These are phyloP conservation scores for Hyla sarda DNA, from an alignment of 2,113 vertebrate genomes.

Conservation along the genomic window DNA sequence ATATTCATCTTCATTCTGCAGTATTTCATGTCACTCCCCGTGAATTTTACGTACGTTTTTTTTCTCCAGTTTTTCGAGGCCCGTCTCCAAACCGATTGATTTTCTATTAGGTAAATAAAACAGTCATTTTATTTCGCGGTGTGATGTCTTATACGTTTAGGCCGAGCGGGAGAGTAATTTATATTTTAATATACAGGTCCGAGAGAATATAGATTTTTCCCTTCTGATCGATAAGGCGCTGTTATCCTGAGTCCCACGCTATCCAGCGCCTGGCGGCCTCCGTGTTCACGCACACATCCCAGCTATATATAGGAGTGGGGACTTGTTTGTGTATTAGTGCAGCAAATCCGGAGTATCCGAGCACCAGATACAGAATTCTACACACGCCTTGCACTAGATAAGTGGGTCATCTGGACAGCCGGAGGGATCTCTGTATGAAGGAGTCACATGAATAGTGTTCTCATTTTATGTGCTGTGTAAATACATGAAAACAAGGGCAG, in stretches of 20 bases:
- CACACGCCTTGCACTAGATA: not conserved
- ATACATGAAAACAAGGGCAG: not conserved
- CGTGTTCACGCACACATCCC: not conserved
- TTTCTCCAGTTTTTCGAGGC: not conserved
- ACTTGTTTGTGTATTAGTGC: constrained; percentile 4
- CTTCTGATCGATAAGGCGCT: not conserved
- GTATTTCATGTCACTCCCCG: too few relatives aligned
- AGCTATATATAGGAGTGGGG: not conserved
- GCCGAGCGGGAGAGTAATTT: not conserved
- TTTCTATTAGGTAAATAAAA: not conserved
- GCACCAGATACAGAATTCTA: not conserved
- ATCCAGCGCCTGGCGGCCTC: not conserved
- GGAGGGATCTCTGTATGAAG: constrained; percentile 25
- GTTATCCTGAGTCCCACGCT: not conserved
- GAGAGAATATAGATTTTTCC: not conserved
- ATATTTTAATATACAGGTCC: not conserved
- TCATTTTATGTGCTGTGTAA: not conserved
- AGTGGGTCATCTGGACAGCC: constrained; percentile 47
- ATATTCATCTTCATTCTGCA: too few relatives aligned
- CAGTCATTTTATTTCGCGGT: not conserved
- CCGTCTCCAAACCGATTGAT: not conserved
- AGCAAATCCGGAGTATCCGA: constrained; percentile 9
- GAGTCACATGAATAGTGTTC: not conserved
- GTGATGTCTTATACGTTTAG: not conserved
- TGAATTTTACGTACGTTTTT: not conserved